Evolutionary conservation across 1,140 invertebrate species (phyloP).

Genomic region (Ooceraea biroi): DNA sequence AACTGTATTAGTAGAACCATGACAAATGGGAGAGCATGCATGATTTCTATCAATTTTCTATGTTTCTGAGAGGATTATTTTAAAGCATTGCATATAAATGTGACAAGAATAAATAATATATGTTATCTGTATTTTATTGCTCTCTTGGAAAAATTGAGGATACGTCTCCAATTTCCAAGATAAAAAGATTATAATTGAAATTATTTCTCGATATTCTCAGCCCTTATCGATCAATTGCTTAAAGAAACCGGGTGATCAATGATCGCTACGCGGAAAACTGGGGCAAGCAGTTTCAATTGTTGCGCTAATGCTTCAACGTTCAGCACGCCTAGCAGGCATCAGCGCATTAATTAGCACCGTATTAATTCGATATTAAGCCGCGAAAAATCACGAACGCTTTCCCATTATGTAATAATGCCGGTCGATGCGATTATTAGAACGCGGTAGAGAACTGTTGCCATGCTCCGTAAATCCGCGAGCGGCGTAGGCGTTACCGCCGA

Average conservation of each 20-base stretch:
- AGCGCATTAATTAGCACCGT: constrained; percentile 74
- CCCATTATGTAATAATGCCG: constrained; percentile 78
- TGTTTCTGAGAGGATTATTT: neutral
- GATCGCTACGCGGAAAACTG: constrained; percentile 29
- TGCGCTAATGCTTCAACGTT: constrained; percentile 70
- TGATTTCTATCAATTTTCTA: neutral
- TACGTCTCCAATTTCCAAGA: neutral
- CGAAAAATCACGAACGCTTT: constrained; percentile 76
- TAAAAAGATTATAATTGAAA: neutral
- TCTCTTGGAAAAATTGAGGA: neutral
- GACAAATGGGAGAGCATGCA: neutral
- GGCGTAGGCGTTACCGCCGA: constrained; percentile 45
- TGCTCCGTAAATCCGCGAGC: constrained; percentile 78
- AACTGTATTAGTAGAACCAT: no score
- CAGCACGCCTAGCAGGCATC: constrained; percentile 74
- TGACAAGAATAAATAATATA: neutral
- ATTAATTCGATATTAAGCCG: constrained; percentile 75
- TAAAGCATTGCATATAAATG: neutral
- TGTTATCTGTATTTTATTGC: neutral
- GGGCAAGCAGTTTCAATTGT: constrained; percentile 58
- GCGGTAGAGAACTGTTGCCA: constrained; percentile 65
- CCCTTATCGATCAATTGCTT: neutral
- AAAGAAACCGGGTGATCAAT: constrained; percentile 1
- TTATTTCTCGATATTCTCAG: neutral
- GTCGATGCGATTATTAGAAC: constrained; percentile 76